phyloP scores from a whole-genome alignment of 2,888 invertebrate species.

The Drosophila imparisetae region DNA sequence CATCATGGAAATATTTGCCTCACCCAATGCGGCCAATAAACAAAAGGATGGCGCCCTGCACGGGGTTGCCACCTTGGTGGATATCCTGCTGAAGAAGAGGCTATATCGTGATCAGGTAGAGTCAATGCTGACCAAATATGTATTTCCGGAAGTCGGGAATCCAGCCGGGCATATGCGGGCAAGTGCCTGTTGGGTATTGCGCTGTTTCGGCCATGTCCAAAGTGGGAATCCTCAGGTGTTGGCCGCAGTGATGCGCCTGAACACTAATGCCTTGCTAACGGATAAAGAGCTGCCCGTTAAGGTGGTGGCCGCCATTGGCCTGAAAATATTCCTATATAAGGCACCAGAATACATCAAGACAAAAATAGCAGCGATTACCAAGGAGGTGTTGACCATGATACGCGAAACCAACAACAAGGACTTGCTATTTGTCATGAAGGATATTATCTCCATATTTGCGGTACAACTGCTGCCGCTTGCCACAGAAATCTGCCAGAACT shows the following conservation, averaged over 20 bases:
- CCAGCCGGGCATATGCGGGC: slow-evolving; percentile 93
- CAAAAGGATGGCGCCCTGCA: slow-evolving; percentile 98
- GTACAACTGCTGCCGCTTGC: slow-evolving; percentile 96
- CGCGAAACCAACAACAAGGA: slow-evolving; percentile 99
- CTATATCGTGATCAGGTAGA: slow-evolving; percentile 97
- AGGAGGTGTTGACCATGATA: slow-evolving; percentile 95
- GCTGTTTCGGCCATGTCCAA: slow-evolving; percentile 94
- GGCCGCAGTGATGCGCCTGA: slow-evolving; percentile 91
- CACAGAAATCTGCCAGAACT: slow-evolving; percentile 96
- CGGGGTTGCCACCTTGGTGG: slow-evolving; percentile 95
- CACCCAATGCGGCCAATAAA: slow-evolving; percentile 88
- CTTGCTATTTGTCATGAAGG: slow-evolving; percentile 97
- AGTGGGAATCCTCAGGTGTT: slow-evolving; percentile 93
- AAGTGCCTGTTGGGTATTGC: slow-evolving; percentile 97
- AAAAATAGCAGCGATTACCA: slow-evolving; percentile 91
- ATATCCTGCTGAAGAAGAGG: slow-evolving; percentile 95
- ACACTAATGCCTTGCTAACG: slow-evolving; percentile 91
- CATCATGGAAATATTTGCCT: slow-evolving; percentile 90
- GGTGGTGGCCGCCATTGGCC: slow-evolving; percentile 97
- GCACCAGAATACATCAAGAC: slow-evolving; percentile 91
- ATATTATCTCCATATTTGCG: slow-evolving; percentile 95
- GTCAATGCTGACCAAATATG: slow-evolving; percentile 94
- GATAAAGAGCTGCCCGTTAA: slow-evolving; percentile 97
- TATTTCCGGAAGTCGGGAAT: slow-evolving; percentile 96
- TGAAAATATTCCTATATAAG: slow-evolving; percentile 92